Evolutionary conservation across 2,113 vertebrate species (phyloP).

Genomic region (Lamprologus ornatipinnis): DNA sequence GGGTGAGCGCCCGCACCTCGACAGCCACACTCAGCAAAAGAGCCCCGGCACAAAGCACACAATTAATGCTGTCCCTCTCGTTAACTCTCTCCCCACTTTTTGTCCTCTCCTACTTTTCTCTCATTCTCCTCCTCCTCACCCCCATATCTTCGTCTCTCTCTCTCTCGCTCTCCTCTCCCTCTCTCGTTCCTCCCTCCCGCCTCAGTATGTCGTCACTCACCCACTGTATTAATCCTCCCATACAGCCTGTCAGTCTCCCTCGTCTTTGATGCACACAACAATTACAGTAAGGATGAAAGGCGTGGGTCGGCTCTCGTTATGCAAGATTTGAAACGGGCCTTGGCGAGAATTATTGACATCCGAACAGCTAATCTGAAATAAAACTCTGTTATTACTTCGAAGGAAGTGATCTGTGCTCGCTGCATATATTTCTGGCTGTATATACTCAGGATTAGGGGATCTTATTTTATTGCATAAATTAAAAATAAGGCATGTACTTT

Average conservation of each 20-base stretch:
- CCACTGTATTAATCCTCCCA: slow-evolving; percentile 57
- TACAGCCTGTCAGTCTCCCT: slow-evolving; percentile 54
- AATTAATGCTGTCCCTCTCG: slow-evolving; percentile 69
- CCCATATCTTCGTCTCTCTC: slow-evolving; percentile 2
- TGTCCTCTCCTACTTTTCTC: slow-evolving; percentile 47
- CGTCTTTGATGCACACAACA: slow-evolving; percentile 57
- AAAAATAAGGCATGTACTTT: neutral
- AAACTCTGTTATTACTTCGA: slow-evolving; percentile 18
- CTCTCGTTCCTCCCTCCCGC: neutral
- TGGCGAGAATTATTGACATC: slow-evolving; percentile 29
- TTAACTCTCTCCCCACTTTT: slow-evolving; percentile 68
- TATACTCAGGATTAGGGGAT: neutral
- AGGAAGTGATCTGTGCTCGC: neutral
- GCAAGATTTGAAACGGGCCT: slow-evolving; percentile 41
- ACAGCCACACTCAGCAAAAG: slow-evolving; percentile 64
- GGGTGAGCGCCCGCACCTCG: slow-evolving; percentile 56
- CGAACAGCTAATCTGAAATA: slow-evolving; percentile 37
- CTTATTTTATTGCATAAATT: neutral
- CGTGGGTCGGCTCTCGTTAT: slow-evolving; percentile 40
- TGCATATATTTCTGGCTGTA: neutral
- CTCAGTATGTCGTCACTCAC: slow-evolving; percentile 51
- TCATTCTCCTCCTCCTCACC: slow-evolving; percentile 32
- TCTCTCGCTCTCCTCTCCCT: neutral
- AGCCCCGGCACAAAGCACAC: slow-evolving; percentile 59
- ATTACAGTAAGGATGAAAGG: slow-evolving; percentile 57